Evolutionary conservation across 2,113 vertebrate genomes (phyloP), one percentile per base, ranked within the genome.

Genomic region (Cheilinus undulatus): DNA sequence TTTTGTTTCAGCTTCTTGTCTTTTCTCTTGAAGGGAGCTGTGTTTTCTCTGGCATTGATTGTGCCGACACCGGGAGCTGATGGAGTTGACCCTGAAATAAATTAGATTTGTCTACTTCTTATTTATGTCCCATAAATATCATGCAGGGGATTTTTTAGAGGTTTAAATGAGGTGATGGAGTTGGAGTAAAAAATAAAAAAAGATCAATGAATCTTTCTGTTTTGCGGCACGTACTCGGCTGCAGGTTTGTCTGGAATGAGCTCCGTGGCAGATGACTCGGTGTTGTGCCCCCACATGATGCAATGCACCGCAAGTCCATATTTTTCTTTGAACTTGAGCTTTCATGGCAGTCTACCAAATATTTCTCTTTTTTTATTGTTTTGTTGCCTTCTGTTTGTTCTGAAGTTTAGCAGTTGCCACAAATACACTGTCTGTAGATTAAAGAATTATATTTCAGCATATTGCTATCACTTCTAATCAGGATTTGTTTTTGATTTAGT

Each of bases 321-420:
- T 84, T 84, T 84, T 84, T 78, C 89, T 94, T 94, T 94, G 92
- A 94, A 92, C 93, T 83, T 45, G 24, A 72, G 76, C 84, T 93
- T 92, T 92, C 76, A 91, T 90, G 91, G 87, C 81, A 79, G 81
- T 88, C 90, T 69, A 76, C 77, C 88, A 88, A 89, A 91, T 81
- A 86, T 86, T 86, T 76, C 43, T 63, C 69, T 69, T 30, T 87
- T 86, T 88, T 85, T 88, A 77, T 88, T 90, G 72, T 88, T 78
- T 78, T 87, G 67, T 52, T 76, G 53, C 60, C 45, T 82, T 72
- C 62, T 51, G 58, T 76, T 85, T 84, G 53, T 76, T 80, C 27
- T 73, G 53, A 67, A 67, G 71, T 84, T 83, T 69, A 69, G 64
- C 65, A 56, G 68, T 78, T 50, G 57, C 42, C 56, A 59, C 66